These are phyloP conservation scores for Nomada ferruginata DNA, from an alignment of 2,888 invertebrate species.

Conservation along the genomic window DNA sequence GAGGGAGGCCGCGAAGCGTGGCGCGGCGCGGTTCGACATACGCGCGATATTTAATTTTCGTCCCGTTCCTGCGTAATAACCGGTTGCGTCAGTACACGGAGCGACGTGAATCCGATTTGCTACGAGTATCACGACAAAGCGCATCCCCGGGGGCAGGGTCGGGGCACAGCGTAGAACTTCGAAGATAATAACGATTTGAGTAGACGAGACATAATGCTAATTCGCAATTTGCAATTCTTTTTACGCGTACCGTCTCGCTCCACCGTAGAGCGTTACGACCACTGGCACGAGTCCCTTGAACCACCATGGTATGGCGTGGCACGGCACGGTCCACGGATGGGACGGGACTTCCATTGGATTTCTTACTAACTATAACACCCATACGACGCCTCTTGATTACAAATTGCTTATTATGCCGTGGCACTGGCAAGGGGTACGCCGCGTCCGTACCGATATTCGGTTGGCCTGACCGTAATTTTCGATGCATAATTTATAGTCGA, in stretches of 20 bases:
- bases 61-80: constrained; percentile 70
- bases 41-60: constrained; percentile 72
- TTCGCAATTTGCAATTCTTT: constrained; percentile 82
- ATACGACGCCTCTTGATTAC: constrained; percentile 83
- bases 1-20: background rate
- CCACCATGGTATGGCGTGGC: background rate
- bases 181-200: constrained; percentile 79
- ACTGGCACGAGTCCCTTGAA: constrained; percentile 29
- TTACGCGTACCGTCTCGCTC: constrained; percentile 64
- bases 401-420: constrained; percentile 83
- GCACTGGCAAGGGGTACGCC: constrained; percentile 41
- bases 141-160: constrained; percentile 64
- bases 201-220: constrained; percentile 79
- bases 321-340: constrained; percentile 62
- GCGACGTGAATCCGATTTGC: constrained; percentile 73
- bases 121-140: constrained; percentile 71
- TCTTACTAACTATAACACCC: constrained; percentile 81
- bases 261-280: background rate
- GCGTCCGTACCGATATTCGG: constrained; percentile 73
- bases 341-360: constrained; percentile 76
- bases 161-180: constrained; percentile 59
- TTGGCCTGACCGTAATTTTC: constrained; percentile 81
- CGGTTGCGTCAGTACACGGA: constrained; percentile 66
- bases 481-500: constrained; percentile 84
- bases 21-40: constrained; percentile 23